Base-by-base conservation (phyloP, 2,888 invertebrate species). In the Orthosia incerta region DNA sequence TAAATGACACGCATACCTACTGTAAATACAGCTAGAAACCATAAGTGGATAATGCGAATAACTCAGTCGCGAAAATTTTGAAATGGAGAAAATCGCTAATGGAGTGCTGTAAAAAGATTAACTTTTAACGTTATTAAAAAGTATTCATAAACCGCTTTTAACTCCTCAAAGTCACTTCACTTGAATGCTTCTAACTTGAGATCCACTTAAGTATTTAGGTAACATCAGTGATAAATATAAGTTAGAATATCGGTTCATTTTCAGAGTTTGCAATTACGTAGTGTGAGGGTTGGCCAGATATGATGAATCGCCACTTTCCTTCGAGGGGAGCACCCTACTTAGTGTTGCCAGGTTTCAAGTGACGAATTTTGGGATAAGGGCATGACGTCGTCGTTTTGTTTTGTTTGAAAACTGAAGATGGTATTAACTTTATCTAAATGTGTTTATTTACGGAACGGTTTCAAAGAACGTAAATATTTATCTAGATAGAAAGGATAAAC, bases 221-320 rank as follows among this genome's bases (percentile, higher is more conserved):
- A 75, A 69, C 63, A 76, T 72, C 76, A 55, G 71, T 72, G 84
- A 82, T 81, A 75, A 86, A 82, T 84, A 71, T 62, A 69, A 74
- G 71, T 71, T 64, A 80, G 71, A 80, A 79, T 82, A 78, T 84
- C 79, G 71, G 79, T 79, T 83, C 79, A 73, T 81, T 86, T 83
- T 79, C 80, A 79, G 77, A 87, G 74, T 75, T 64, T 76, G 86
- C 83, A 86, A 87, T 87, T 86, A 87, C 86, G 83, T 69, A 80
- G 76, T 81, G 83, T 77, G 82, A 79, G 83, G 82, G 83, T 76
- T 74, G 75, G 76, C 72, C 70, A 79, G 87, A 88, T 83, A 83
- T 88, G 86, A 87, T 87, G 86, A 87, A 88, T 87, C 87, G 86
- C 87, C 83, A 85, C 82, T 87, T 88, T 83, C 76, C 77, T 79